Conservation (phyloP, 2,888 invertebrate genomes). For the Argyresthia albistria region DNA sequence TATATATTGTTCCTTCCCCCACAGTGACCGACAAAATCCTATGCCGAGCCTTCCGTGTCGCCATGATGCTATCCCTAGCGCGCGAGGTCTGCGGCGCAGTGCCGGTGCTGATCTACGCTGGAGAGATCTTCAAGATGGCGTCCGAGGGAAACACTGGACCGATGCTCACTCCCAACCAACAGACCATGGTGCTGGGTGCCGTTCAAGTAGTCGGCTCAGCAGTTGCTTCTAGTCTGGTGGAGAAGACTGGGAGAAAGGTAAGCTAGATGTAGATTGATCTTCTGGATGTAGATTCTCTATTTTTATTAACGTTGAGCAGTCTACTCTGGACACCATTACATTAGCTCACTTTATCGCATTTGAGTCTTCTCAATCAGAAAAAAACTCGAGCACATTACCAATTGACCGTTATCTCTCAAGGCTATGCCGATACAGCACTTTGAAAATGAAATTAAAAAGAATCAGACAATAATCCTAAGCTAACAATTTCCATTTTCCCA, state of each 20-base stretch:
- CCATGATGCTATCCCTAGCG: conserved; percentile 32
- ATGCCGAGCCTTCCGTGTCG: conserved; percentile 43
- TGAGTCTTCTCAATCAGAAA: no score
- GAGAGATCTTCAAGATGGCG: conserved; percentile 45
- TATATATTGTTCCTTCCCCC: conserved; percentile 13
- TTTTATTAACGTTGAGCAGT: no score
- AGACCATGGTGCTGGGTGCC: conserved; percentile 52
- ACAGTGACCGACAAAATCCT: conserved; percentile 47
- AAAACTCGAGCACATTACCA: no score
- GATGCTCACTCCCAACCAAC: conserved; percentile 46
- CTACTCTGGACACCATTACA: no score
- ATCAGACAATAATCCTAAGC: no score
- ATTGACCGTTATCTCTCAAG: no score
- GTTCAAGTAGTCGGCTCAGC: conserved; percentile 49
- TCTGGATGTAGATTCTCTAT: no score
- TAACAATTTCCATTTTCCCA: conserved; percentile 17
- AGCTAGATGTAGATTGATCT: not conserved
- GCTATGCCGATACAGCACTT: no score
- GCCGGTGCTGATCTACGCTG: conserved; percentile 54
- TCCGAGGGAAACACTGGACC: conserved; percentile 27
- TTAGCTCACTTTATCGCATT: no score
- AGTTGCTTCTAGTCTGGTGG: conserved; percentile 43
- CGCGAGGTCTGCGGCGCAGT: conserved; percentile 52
- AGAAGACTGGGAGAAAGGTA: conserved; percentile 53
- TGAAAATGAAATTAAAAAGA: no score